These are phyloP conservation scores for Nipponia nippon DNA, from an alignment of 2,113 vertebrate species.

Conservation along the genomic window DNA sequence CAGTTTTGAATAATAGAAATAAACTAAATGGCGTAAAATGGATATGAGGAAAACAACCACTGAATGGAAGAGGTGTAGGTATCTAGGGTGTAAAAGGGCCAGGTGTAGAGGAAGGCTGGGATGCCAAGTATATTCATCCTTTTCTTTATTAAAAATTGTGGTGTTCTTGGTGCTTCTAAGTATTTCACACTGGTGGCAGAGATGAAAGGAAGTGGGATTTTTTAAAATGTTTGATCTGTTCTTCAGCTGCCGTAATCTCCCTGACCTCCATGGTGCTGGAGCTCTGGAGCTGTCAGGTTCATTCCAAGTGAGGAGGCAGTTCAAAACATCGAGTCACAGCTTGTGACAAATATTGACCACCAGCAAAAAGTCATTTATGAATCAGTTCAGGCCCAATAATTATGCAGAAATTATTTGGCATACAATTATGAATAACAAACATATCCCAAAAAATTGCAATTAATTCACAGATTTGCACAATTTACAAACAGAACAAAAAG, in stretches of 20 bases:
- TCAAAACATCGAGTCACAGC: neutral
- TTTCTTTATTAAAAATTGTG: neutral
- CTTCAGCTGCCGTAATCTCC: neutral
- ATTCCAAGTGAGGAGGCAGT: accelerated
- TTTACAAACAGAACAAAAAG: neutral
- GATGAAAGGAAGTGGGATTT: neutral
- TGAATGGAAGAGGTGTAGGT: accelerated
- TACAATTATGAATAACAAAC: neutral
- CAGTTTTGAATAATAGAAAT: neutral
- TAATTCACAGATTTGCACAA: neutral
- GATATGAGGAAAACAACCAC: neutral
- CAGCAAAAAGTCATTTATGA: neutral
- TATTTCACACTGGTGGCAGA: neutral
- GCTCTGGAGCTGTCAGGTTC: neutral
- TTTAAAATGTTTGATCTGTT: neutral
- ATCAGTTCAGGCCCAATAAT: neutral
- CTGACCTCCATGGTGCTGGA: neutral
- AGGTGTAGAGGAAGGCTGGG: accelerated
- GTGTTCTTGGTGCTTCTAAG: neutral
- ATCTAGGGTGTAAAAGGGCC: neutral
- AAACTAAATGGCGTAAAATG: neutral
- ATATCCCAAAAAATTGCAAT: neutral
- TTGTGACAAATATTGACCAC: neutral
- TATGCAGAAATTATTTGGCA: neutral
- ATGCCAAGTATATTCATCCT: neutral